Evolutionary conservation across 2,888 invertebrate species (phyloP).

Genomic region (Eupelmus urozonus): DNA sequence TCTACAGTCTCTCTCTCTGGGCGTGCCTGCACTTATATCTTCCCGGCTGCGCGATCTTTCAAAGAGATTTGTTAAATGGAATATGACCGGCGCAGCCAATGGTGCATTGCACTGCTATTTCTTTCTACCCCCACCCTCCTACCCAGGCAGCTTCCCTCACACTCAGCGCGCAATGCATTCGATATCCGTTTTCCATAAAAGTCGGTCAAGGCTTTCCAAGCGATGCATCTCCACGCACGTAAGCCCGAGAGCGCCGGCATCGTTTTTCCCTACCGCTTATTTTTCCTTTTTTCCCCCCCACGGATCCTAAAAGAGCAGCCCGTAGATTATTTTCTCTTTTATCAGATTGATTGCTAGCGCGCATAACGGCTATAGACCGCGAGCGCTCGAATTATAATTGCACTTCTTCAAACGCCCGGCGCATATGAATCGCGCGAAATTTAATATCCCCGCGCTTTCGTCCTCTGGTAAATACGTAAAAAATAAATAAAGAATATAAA

Average conservation of each 20-base stretch:
- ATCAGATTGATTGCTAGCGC: constrained; percentile 1
- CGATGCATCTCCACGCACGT: constrained; percentile 44
- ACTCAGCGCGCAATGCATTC: constrained; percentile 38
- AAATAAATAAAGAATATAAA: no score
- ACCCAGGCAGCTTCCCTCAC: constrained; percentile 19
- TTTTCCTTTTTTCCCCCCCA: no score
- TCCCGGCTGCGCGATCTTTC: constrained; percentile 5
- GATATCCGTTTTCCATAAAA: constrained; percentile 60
- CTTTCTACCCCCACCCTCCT: constrained; percentile 16
- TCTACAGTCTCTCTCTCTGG: background rate
- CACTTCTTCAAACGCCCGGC: constrained; percentile 11
- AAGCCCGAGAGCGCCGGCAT: constrained; percentile 28
- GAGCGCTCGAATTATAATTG: constrained; percentile 19
- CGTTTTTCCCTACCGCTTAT: background rate
- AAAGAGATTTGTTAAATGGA: constrained; percentile 42
- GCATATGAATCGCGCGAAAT: constrained; percentile 19
- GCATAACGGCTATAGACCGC: background rate
- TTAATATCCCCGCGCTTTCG: constrained; percentile 39
- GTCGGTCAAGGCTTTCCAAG: constrained; percentile 60
- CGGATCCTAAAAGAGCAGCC: constrained; percentile 12
- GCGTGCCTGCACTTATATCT: constrained; percentile 7
- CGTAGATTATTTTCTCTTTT: constrained; percentile 22
- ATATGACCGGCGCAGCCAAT: constrained; percentile 16
- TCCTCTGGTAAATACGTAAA: background rate
- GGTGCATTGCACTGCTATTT: constrained; percentile 20